These are phyloP conservation scores for Catostylus mosaicus DNA, from an alignment of 30 jellyfish, hydroid and myxozoan genomes.

Conservation along the genomic window DNA sequence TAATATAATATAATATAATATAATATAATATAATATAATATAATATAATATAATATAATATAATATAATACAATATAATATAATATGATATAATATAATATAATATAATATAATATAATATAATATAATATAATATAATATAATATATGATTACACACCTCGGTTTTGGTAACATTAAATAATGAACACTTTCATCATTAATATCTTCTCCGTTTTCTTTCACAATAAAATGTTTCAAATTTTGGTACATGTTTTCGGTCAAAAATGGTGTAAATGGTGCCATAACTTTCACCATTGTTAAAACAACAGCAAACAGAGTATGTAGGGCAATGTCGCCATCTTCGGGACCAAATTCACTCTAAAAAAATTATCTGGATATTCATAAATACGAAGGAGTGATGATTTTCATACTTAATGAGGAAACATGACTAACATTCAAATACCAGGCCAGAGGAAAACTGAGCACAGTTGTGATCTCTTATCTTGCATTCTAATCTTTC, in stretches of 20 bases:
- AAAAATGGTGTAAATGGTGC: slow-evolving; percentile 96
- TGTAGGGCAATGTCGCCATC: slow-evolving; percentile 83
- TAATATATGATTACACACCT: slow-evolving; percentile 27
- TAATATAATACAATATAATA: neutral
- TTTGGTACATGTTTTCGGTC: slow-evolving; percentile 93
- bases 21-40: neutral
- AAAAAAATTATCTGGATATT: too few species aligned
- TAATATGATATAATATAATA: neutral
- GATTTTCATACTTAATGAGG: too few species aligned
- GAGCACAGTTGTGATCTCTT: too few species aligned
- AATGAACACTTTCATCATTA: slow-evolving; percentile 89
- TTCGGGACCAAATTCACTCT: slow-evolving; percentile 93
- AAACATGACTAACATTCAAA: too few species aligned
- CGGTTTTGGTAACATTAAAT: slow-evolving; percentile 89
- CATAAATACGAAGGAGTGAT: too few species aligned
- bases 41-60: neutral
- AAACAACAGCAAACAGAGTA: slow-evolving; percentile 82
- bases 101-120: neutral
- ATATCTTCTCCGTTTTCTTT: slow-evolving; percentile 30
- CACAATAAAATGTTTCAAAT: slow-evolving; percentile 73
- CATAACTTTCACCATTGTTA: slow-evolving; percentile 77
- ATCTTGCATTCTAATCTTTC: too few species aligned
- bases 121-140: neutral
- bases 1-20: neutral
- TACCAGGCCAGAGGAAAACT: too few species aligned